A percentile compares a stretch with the other conserved stretches of the same genome.
phyloP scores from a whole-genome alignment of 2,888 invertebrate species.

The Neoascia interrupta region DNA sequence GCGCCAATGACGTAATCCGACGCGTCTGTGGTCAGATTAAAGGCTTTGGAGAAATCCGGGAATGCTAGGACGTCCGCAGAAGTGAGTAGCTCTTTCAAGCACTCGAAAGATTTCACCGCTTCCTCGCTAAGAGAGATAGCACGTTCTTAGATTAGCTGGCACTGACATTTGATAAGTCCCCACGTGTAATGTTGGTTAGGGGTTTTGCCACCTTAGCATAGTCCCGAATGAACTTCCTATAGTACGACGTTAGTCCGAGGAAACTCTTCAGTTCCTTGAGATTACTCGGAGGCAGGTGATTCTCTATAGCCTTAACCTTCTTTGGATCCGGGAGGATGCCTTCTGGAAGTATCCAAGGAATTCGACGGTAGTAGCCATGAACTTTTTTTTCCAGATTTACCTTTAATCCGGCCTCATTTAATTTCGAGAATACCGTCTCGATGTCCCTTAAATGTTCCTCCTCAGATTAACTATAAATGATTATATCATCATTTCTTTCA shows the following conservation, averaged over 20 bases:
- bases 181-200: no score
- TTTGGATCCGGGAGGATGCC: not conserved
- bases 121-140: no score
- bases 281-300: not conserved
- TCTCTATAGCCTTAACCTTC: not conserved
- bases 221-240: no score
- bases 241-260: not conserved
- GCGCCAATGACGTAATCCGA: not conserved
- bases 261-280: not conserved
- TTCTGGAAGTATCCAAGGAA: not conserved
- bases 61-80: no score
- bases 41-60: no score
- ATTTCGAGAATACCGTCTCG: not conserved
- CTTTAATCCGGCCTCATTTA: not conserved
- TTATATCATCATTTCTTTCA: slow-evolving; percentile 1
- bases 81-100: no score
- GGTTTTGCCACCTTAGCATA: not conserved
- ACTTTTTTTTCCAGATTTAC: not conserved
- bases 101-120: no score
- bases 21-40: not conserved
- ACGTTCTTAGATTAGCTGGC: no score
- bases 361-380: not conserved
- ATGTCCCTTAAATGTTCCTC: slow-evolving; percentile 1
- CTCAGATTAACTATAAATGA: not conserved
- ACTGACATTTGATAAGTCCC: no score